These are phyloP conservation scores for Subanguina moxae DNA, from an alignment of 1,140 invertebrate genomes.

Conservation along the genomic window DNA sequence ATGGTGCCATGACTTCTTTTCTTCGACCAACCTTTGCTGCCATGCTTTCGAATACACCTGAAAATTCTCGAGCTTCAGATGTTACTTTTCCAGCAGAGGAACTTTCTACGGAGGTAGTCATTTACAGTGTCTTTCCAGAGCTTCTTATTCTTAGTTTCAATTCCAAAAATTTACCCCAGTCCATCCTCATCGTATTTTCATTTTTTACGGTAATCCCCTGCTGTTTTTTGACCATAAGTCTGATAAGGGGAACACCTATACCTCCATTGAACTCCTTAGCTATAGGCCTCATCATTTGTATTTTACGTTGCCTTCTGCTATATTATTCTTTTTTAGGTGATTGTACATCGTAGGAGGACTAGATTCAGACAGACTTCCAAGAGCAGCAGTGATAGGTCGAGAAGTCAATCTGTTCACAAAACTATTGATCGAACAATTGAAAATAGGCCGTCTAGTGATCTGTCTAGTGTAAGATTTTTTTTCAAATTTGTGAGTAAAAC, in stretches of 20 bases:
- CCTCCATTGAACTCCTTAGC: too few species aligned
- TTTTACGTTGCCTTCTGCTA: too few species aligned
- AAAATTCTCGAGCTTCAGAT: not conserved
- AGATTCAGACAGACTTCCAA: conserved; percentile 32
- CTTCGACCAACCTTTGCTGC: conserved; percentile 14
- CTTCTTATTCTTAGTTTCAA: not conserved
- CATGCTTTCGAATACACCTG: conserved; percentile 21
- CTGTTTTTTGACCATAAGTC: too few species aligned
- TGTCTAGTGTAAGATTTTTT: too few species aligned
- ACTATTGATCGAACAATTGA: not conserved
- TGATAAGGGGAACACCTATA: too few species aligned
- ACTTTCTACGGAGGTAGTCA: conserved; percentile 25
- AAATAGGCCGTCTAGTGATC: too few species aligned
- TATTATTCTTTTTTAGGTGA: conserved; percentile 39
- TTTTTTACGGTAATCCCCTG: too few species aligned
- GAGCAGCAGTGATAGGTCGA: conserved; percentile 34
- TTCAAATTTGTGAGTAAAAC: too few species aligned
- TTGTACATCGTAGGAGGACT: conserved; percentile 42
- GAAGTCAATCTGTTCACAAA: not conserved
- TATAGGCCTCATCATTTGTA: too few species aligned
- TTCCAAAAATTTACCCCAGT: too few species aligned
- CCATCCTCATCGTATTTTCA: too few species aligned
- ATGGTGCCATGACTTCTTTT: conserved; percentile 24
- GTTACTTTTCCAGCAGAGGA: conserved; percentile 17
- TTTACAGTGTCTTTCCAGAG: not conserved